Evolutionary conservation across 2,113 vertebrate genomes (phyloP).

Genomic region (Ictalurus furcatus): DNA sequence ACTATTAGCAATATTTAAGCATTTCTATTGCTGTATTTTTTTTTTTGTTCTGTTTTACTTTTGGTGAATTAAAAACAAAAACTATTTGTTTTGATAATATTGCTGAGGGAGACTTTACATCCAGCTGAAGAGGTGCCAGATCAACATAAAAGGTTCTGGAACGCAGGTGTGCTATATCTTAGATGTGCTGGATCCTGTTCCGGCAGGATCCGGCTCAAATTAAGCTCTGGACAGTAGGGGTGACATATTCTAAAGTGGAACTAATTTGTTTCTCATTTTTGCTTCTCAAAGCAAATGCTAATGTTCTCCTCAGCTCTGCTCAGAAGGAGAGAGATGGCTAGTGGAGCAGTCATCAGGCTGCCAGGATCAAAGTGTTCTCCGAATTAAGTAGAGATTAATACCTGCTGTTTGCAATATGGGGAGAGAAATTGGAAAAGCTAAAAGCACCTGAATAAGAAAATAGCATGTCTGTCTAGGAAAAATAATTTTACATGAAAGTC

Average conservation of each 20-base stretch:
- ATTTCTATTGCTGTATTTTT: too few relatives aligned
- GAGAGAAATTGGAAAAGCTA: conserved; percentile 25
- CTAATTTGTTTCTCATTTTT: conserved; percentile 22
- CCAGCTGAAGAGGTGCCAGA: too few relatives aligned
- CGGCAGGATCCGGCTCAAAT: too few relatives aligned
- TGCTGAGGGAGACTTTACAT: too few relatives aligned
- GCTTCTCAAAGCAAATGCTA: conserved; percentile 18
- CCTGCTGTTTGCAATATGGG: conserved; percentile 32
- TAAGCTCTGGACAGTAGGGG: background rate
- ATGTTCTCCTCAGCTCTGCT: background rate
- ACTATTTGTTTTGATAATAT: too few relatives aligned
- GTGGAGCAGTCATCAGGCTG: conserved; percentile 3
- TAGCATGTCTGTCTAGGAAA: background rate
- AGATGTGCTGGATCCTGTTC: too few relatives aligned
- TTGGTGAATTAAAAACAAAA: too few relatives aligned
- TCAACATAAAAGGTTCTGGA: too few relatives aligned
- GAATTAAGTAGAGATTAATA: conserved; percentile 48
- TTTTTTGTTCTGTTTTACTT: too few relatives aligned
- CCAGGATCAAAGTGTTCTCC: conserved; percentile 17
- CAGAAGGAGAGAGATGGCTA: conserved; percentile 14
- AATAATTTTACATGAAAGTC: background rate
- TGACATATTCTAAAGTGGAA: conserved; percentile 14
- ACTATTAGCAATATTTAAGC: too few relatives aligned
- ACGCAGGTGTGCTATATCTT: too few relatives aligned
- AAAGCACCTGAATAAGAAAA: background rate